Evolutionary conservation across 2,888 invertebrate species (phyloP), one percentile per base, ranked within the genome.

Genomic region (Drosophila rellima): DNA sequence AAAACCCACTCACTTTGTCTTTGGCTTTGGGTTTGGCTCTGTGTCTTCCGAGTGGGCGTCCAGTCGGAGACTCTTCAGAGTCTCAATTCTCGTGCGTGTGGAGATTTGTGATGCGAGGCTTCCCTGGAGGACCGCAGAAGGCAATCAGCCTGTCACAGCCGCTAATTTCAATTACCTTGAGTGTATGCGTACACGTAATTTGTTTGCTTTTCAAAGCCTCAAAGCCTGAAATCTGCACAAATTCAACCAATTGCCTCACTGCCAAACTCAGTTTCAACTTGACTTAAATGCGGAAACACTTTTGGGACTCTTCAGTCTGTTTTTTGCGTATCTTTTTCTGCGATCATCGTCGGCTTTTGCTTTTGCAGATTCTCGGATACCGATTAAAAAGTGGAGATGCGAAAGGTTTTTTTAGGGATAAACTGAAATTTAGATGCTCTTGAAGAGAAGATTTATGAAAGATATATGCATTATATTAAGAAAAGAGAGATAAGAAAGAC

Each of bases 91-190:
- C 17, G 11, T 54, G 63, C 57, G 77, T 80, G 62, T 31, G 52
- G 51, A 69, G 87, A 83, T 70, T 76, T 82, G 83, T 72, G 86
- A 80, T 55, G 37, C 39, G 48, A 39, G 52, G 20, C 40, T 52
- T 56, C 70, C 66, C 80, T 64, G 62, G 64, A 70, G 82, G 70
- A 73, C 75, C 80, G 73, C 74, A 33, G 68, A 80, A 61, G 85
- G 89, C 87, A 83, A 83, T 83, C 83, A 78, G 81, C 69, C 89
- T 83, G 83, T 83, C 83, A 83, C 82, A 88, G 86, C 68, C 82
- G 83, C 83, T 83, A 83, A 83, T 83, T 83, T 83, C 83, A 83
- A 83, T 83, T 83, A 88, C 84, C 88, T 88, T 67, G 61, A 87
- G 75, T 83, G 84, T 83, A 62, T 77, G 75, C 78, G 87, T 75